Base-by-base conservation (phyloP, 2,113 vertebrate species). In the Tetrax tetrax region DNA sequence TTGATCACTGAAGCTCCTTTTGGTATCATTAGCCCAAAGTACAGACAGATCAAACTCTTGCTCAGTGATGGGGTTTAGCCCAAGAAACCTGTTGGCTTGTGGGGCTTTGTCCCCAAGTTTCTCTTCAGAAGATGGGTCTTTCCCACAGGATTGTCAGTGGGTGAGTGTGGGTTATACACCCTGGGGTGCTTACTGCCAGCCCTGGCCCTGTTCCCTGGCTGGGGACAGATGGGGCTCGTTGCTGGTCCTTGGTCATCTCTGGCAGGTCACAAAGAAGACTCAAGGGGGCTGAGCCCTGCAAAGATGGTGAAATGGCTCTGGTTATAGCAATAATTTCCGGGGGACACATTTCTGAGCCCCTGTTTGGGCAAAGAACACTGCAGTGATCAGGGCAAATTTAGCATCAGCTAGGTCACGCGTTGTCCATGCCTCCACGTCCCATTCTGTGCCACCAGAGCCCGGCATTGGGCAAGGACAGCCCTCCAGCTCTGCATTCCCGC, bases 401-500 rank as follows among this genome's bases (percentile, higher is more conserved):
- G 43, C 7, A 0, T 86, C 29, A 76, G n/a, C 9, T 3, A 43
- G 54, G 6, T 69, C 14, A 6, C 1, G 0, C 12, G 4, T 82
- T 82, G 19, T 78, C 37, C 28, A 2, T 47, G 22, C 51, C 38
- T 70, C 47, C 14, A 4, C 11, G 5, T 61, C 14, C 23, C 17
- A 45, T 66, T 6, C 2, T 0, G 0, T 54, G 22, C n/a, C 37
- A 22, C 29, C 0, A 0, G 12, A 47, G 41, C 43, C 22, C 0
- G 1, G 33, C 38, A 50, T 23, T 1, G 0, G 76, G 41, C 23
- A 11, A 80, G 50, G 60, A 57, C 33, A 11, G 2, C 33, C 10
- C 53, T 90, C 45, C 83, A 93, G 81, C 90, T 93, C 50, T 35
- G 0, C 66, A 6, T 86, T 95, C 89, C 78, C 2, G 0, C 94